Conservation (phyloP, 1,140 invertebrate species). For the Drosophila rhopaloa region DNA sequence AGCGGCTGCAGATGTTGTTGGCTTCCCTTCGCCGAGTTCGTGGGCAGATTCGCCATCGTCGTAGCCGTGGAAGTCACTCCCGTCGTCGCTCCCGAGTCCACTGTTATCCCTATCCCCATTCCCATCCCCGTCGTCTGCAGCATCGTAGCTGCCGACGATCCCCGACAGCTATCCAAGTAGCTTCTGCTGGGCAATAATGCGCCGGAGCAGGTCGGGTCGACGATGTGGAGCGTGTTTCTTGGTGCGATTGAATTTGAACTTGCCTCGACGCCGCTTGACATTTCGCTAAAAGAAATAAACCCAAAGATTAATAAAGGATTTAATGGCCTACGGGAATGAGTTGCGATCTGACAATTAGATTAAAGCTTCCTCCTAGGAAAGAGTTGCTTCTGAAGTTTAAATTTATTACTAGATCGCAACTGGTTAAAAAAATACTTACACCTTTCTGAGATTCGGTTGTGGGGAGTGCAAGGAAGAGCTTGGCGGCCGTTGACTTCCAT, state of each 20-base stretch:
- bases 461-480: conserved; percentile 84
- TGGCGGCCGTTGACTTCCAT: conserved; percentile 83
- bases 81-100: conserved; percentile 67
- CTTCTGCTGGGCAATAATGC: conserved; percentile 86
- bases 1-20: conserved; percentile 67
- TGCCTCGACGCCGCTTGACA: conserved; percentile 89
- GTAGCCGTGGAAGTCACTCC: conserved; percentile 74
- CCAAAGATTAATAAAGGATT: background rate
- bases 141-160: conserved; percentile 84
- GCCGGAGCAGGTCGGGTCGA: conserved; percentile 83
- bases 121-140: conserved; percentile 62
- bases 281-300: conserved; percentile 64
- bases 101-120: conserved; percentile 37
- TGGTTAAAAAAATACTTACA: conserved; percentile 54
- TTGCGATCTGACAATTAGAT: no score
- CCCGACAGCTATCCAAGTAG: conserved; percentile 88
- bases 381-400: no score
- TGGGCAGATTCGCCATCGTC: conserved; percentile 75
- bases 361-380: no score
- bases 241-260: conserved; percentile 91
- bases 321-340: no score
- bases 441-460: conserved; percentile 77
- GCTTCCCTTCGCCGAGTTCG: conserved; percentile 64
- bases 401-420: background rate
- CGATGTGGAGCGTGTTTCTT: conserved; percentile 90